These are phyloP conservation scores for Montipora efflorescens DNA, from an alignment of 64 coral and sea anemone species.

Conservation along the genomic window DNA sequence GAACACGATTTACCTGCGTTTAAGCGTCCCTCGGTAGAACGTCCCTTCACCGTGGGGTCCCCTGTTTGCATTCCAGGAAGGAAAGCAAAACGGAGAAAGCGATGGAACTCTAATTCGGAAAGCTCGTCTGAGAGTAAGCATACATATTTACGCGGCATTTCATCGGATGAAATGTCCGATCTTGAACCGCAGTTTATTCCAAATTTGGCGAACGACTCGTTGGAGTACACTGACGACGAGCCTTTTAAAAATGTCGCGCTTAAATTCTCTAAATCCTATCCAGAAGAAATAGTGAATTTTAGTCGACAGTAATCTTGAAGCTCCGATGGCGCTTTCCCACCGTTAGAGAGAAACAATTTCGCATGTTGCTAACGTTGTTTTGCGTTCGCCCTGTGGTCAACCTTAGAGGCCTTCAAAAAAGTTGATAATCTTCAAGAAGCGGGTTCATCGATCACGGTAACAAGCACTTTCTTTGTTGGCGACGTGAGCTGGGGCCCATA, in stretches of 20 bases:
- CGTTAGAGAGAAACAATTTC: too few species aligned
- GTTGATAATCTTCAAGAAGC: too few species aligned
- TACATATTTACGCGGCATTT: conserved; percentile 32
- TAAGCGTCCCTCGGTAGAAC: conserved; percentile 33
- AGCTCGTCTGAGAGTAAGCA: conserved; percentile 54
- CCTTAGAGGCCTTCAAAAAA: too few species aligned
- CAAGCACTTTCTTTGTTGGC: too few species aligned
- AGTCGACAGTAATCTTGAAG: neutral
- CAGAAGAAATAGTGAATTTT: conserved; percentile 9
- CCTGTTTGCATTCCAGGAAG: conserved; percentile 29
- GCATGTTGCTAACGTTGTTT: neutral
- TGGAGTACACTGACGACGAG: conserved; percentile 74
- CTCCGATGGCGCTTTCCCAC: neutral
- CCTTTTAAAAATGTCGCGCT: conserved; percentile 4
- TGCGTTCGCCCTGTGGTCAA: neutral
- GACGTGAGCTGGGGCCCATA: too few species aligned
- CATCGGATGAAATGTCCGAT: conserved; percentile 72
- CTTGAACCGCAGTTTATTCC: conserved; percentile 86
- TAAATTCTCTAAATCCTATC: conserved; percentile 1
- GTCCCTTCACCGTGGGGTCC: conserved; percentile 19
- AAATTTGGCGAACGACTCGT: conserved; percentile 58
- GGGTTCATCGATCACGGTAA: too few species aligned
- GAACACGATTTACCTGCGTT: conserved; percentile 36
- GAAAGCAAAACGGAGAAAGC: conserved; percentile 45
- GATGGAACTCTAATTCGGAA: conserved; percentile 27